Evolutionary conservation across 2,113 vertebrate genomes (phyloP).

Genomic region (Lagopus muta): DNA sequence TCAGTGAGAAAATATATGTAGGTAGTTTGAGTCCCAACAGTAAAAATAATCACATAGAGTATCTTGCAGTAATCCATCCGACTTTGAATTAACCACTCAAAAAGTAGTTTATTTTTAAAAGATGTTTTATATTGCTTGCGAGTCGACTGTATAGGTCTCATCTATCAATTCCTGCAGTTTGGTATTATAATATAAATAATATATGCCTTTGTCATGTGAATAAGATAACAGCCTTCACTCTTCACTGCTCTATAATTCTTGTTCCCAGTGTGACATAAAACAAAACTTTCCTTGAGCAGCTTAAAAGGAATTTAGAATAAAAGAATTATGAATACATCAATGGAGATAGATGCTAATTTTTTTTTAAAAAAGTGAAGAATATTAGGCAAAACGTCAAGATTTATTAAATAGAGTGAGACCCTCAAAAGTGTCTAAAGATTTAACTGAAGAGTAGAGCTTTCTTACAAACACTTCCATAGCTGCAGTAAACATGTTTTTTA

Average conservation of each 20-base stretch:
- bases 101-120: slow-evolving; percentile 37
- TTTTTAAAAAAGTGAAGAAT: background rate
- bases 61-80: slow-evolving; percentile 41
- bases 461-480: background rate
- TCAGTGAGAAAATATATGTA: slow-evolving; percentile 22
- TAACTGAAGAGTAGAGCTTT: background rate
- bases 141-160: slow-evolving; percentile 24
- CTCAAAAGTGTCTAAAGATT: background rate
- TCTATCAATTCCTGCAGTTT: slow-evolving; percentile 50
- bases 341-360: background rate
- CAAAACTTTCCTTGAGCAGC: slow-evolving; percentile 11
- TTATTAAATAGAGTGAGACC: background rate
- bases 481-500: background rate
- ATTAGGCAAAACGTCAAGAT: background rate
- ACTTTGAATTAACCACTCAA: slow-evolving; percentile 57
- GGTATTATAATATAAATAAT: slow-evolving; percentile 62
- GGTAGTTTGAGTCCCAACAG: slow-evolving; percentile 17
- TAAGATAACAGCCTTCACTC: slow-evolving; percentile 58
- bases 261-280: slow-evolving; percentile 31
- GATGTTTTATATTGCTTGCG: slow-evolving; percentile 7
- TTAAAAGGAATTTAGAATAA: slow-evolving; percentile 38
- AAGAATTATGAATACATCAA: slow-evolving; percentile 15
- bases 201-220: slow-evolving; percentile 16
- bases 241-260: background rate
- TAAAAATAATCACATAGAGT: slow-evolving; percentile 23